These are phyloP conservation scores for Sphenopsis melanotis DNA, from an alignment of 2,797 vertebrate genomes.

Conservation along the genomic window DNA sequence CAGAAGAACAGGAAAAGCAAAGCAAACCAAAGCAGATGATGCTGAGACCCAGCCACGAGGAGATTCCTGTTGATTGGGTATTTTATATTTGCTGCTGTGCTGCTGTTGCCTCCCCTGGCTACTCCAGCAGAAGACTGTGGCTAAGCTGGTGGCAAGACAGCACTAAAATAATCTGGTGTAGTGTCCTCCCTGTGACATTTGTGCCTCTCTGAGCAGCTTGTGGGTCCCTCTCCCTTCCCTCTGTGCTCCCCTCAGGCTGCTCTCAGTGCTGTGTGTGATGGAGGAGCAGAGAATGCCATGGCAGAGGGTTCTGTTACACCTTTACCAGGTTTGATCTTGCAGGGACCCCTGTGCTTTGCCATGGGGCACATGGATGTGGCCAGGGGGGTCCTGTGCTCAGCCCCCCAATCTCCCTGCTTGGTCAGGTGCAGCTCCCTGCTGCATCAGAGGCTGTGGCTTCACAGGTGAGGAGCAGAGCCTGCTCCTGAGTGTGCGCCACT, in stretches of 20 bases:
- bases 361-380: neutral
- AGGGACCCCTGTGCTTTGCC: neutral
- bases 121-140: neutral
- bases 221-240: neutral
- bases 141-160: neutral
- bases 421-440: neutral
- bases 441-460: neutral
- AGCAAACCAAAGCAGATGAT: neutral
- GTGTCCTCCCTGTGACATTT: fast-evolving
- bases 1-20: neutral
- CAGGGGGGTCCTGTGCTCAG: no score
- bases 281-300: fast-evolving
- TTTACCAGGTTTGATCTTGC: neutral
- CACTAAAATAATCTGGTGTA: neutral
- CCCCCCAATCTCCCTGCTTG: fast-evolving
- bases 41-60: neutral
- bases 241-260: neutral
- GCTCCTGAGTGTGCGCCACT: neutral
- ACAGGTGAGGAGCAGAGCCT: neutral
- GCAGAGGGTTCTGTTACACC: neutral
- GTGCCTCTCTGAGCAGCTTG: neutral
- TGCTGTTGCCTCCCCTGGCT: neutral
- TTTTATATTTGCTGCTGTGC: neutral
- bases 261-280: fast-evolving
- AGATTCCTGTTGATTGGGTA: neutral